Percentiles rank a stretch among this genome's conserved stretches.
Conservation (phyloP, 2,113 vertebrate species). For the Passer domesticus region DNA sequence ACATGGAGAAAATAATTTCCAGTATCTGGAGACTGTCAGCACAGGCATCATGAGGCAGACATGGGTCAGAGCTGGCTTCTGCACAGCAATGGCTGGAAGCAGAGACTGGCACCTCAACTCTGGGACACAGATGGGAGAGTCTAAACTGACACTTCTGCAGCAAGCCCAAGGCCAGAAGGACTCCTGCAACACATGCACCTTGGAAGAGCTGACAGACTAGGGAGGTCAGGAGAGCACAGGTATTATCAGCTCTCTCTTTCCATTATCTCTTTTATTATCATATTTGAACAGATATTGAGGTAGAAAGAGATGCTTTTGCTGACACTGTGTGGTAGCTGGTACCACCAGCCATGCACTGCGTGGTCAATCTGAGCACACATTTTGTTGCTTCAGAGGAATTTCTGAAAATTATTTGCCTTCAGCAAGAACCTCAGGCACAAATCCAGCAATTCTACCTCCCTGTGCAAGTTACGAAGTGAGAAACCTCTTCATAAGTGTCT, state of each 20-base stretch:
- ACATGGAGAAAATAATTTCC: background rate
- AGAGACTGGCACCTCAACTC: background rate
- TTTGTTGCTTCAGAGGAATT: background rate
- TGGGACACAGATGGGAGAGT: rapidly evolving
- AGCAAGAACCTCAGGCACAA: background rate
- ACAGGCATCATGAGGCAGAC: background rate
- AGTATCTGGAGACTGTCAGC: background rate
- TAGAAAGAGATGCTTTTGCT: background rate
- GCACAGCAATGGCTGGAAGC: background rate
- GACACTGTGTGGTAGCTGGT: background rate
- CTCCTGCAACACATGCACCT: background rate
- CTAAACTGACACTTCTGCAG: background rate
- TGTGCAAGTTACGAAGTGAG: background rate
- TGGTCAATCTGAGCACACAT: background rate
- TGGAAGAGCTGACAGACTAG: background rate
- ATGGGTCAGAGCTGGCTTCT: background rate
- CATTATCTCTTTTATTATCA: background rate
- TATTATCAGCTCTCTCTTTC: background rate
- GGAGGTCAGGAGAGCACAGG: background rate
- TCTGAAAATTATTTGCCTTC: background rate
- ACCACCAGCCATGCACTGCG: background rate
- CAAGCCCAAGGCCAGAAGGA: background rate
- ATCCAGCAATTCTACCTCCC: background rate
- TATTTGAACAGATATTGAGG: background rate
- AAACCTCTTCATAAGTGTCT: background rate